These are phyloP conservation scores for Patiria pectinifera DNA, from an alignment of 53 echinoderm and acorn worm genomes.

Conservation along the genomic window DNA sequence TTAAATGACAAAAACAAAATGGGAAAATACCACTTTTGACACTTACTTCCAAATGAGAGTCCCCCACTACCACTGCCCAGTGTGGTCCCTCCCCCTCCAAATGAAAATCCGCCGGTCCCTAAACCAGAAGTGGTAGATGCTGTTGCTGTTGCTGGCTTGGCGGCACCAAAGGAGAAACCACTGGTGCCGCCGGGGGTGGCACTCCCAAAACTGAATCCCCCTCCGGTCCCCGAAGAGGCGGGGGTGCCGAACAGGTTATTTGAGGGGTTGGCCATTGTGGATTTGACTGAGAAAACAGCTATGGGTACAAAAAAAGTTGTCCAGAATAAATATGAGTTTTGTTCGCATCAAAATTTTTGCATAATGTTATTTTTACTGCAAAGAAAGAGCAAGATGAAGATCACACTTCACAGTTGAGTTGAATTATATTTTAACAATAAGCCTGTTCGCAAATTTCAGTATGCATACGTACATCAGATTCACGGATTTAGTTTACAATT, in stretches of 20 bases:
- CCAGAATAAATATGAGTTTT: too few species aligned
- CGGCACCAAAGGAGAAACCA: slow-evolving; percentile 57
- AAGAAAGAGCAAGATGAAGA: too few species aligned
- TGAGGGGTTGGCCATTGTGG: slow-evolving; percentile 70
- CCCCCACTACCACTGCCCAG: slow-evolving; percentile 14
- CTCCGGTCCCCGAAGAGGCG: background rate
- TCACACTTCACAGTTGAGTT: too few species aligned
- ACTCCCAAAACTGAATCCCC: slow-evolving; percentile 64
- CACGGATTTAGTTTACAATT: too few species aligned
- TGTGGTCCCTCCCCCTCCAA: background rate
- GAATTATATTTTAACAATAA: too few species aligned
- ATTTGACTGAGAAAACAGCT: slow-evolving; percentile 72
- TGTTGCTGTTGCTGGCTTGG: slow-evolving; percentile 17
- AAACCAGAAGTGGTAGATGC: slow-evolving; percentile 4
- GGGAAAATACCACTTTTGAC: background rate
- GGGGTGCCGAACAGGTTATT: slow-evolving; percentile 38
- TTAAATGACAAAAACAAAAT: background rate
- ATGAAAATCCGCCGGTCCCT: slow-evolving; percentile 18
- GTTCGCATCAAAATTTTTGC: too few species aligned
- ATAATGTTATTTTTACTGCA: too few species aligned
- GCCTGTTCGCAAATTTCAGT: too few species aligned
- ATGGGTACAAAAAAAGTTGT: background rate
- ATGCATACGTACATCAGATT: too few species aligned
- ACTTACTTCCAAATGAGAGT: slow-evolving; percentile 43
- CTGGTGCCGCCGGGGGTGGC: slow-evolving; percentile 8